Evolutionary conservation across 2,113 vertebrate genomes (phyloP).

Genomic region (Platichthys stellatus): DNA sequence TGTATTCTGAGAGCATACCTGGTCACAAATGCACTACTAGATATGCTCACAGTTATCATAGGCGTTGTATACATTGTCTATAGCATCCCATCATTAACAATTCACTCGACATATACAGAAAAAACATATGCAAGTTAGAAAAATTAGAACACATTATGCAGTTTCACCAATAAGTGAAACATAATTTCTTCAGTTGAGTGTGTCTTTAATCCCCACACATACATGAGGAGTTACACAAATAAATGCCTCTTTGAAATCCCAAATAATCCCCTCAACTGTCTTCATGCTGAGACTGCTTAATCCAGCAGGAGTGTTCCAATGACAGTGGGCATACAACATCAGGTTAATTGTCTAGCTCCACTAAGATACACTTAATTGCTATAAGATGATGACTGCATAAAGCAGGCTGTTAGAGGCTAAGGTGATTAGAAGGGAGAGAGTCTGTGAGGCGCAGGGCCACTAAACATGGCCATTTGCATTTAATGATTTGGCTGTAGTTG

Average conservation of each 20-base stretch:
- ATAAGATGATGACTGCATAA: slow-evolving; percentile 76
- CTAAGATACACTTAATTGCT: slow-evolving; percentile 81
- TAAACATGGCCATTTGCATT: slow-evolving; percentile 74
- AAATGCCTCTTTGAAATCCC: slow-evolving; percentile 70
- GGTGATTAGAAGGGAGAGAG: slow-evolving; percentile 69
- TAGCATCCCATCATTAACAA: neutral
- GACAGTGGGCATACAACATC: slow-evolving; percentile 70
- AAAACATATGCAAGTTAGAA: slow-evolving; percentile 1
- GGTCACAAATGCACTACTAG: no score
- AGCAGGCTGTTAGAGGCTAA: slow-evolving; percentile 70
- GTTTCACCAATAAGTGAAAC: slow-evolving; percentile 50
- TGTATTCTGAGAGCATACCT: no score
- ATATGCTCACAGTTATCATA: no score
- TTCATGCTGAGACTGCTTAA: slow-evolving; percentile 59
- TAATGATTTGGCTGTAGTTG: slow-evolving; percentile 69
- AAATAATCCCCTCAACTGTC: slow-evolving; percentile 71
- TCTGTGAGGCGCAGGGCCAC: slow-evolving; percentile 73
- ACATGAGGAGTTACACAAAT: slow-evolving; percentile 69
- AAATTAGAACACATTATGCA: slow-evolving; percentile 51
- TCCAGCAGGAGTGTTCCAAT: slow-evolving; percentile 67
- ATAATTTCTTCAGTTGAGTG: slow-evolving; percentile 53
- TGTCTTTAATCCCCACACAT: slow-evolving; percentile 53
- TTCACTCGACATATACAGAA: slow-evolving; percentile 10
- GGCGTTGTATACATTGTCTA: no score
- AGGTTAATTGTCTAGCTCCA: slow-evolving; percentile 80